Percentiles rank a stretch among this genome's conserved stretches.
phyloP scores from a whole-genome alignment of 2,888 invertebrate genomes.

The Drosophila colorata region DNA sequence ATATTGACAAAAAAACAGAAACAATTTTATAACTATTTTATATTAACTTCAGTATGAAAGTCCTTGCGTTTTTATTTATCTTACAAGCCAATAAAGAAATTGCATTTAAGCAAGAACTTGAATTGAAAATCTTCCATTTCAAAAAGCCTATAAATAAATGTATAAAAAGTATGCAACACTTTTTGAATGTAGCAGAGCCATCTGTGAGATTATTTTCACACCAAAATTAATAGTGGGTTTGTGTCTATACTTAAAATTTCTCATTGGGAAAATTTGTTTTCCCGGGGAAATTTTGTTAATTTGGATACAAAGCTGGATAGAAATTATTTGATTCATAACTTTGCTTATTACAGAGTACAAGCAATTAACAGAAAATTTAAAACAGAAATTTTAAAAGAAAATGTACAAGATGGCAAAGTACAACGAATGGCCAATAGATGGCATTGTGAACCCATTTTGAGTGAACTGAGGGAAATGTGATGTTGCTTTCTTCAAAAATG shows the following conservation, averaged over 20 bases:
- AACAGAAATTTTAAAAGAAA: conserved; percentile 1
- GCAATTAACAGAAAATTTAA: neutral
- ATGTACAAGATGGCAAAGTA: neutral
- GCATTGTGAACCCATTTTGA: too few species aligned
- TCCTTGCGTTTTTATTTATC: too few species aligned
- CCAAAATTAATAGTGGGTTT: neutral
- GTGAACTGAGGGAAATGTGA: too few species aligned
- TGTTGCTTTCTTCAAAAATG: too few species aligned
- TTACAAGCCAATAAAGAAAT: too few species aligned
- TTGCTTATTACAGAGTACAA: neutral
- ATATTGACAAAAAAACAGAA: too few species aligned
- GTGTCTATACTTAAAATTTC: neutral
- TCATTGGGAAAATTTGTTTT: neutral
- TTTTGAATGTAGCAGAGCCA: neutral
- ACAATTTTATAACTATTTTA: too few species aligned
- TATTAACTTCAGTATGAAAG: too few species aligned
- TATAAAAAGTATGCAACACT: conserved; percentile 8
- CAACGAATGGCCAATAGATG: neutral
- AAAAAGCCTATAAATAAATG: neutral
- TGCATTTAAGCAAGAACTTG: too few species aligned
- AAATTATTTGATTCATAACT: neutral
- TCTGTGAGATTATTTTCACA: neutral
- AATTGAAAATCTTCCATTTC: neutral
- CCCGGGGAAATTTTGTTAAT: neutral
- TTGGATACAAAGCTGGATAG: neutral